Evolutionary conservation across 2,797 vertebrate species (phyloP).

Genomic region (Diceros bicornis): DNA sequence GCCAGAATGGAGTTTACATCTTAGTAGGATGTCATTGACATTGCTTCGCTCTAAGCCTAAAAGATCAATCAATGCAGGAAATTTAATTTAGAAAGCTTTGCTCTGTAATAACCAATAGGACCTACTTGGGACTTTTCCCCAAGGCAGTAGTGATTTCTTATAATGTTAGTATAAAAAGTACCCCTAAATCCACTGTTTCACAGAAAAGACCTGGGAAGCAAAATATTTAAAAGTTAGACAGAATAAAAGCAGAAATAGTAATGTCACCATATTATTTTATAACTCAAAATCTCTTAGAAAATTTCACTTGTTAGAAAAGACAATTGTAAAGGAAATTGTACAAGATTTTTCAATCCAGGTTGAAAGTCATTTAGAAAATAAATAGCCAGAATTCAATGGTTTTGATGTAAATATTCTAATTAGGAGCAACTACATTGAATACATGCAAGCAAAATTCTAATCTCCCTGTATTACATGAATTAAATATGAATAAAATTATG

Average conservation of each 20-base stretch:
- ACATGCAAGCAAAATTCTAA: not conserved
- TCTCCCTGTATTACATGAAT: not conserved
- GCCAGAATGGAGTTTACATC: not conserved
- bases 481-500: not conserved
- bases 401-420: conserved; percentile 26
- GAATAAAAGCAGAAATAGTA: conserved; percentile 11
- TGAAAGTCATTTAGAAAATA: not conserved
- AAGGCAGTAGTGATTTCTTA: conserved; percentile 46
- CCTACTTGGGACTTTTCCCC: not conserved
- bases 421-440: not conserved
- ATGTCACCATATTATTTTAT: not conserved
- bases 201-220: conserved; percentile 3
- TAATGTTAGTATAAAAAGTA: conserved; percentile 24
- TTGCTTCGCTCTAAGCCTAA: conserved; percentile 28
- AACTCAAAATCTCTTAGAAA: conserved; percentile 1
- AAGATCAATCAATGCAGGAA: conserved; percentile 66
- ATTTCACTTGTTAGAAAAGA: not conserved
- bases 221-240: not conserved
- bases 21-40: not conserved
- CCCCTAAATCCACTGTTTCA: not conserved
- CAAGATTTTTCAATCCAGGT: not conserved
- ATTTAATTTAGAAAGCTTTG: conserved; percentile 67
- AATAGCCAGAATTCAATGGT: not conserved
- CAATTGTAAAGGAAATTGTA: not conserved
- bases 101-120: conserved; percentile 50